Evolutionary conservation across 2,113 vertebrate genomes (phyloP).

Genomic region (Sorex fumeus): DNA sequence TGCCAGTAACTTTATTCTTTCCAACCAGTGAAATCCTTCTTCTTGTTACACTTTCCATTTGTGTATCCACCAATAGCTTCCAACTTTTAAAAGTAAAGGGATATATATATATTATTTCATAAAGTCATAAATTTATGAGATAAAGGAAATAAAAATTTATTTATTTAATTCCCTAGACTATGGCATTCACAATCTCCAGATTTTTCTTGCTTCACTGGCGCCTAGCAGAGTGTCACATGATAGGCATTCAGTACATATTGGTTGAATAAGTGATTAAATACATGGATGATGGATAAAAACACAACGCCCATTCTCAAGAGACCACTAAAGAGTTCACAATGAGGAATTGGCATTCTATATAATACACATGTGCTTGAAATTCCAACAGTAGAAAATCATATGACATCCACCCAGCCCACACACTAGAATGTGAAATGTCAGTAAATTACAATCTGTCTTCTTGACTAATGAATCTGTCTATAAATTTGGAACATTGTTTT

Average conservation of each 20-base stretch:
- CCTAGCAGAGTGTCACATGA: background rate
- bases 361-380: constrained; percentile 83
- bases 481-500: constrained; percentile 79
- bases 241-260: constrained; percentile 56
- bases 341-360: constrained; percentile 72
- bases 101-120: constrained; percentile 30
- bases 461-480: constrained; percentile 84
- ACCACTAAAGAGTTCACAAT: constrained; percentile 63
- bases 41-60: background rate
- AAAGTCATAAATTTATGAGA: constrained; percentile 15
- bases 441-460: constrained; percentile 84
- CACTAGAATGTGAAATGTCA: constrained; percentile 85
- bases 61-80: background rate
- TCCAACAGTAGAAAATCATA: constrained; percentile 80
- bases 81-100: constrained; percentile 27
- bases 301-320: constrained; percentile 63
- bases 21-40: background rate
- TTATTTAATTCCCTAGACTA: constrained; percentile 1
- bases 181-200: background rate
- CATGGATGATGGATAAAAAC: constrained; percentile 12
- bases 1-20: background rate
- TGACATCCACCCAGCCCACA: constrained; percentile 83
- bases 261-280: constrained; percentile 58
- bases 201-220: background rate
- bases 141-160: constrained; percentile 61